Base-by-base conservation (phyloP, 1,140 invertebrate genomes). In the Neomicropteryx cornuta region DNA sequence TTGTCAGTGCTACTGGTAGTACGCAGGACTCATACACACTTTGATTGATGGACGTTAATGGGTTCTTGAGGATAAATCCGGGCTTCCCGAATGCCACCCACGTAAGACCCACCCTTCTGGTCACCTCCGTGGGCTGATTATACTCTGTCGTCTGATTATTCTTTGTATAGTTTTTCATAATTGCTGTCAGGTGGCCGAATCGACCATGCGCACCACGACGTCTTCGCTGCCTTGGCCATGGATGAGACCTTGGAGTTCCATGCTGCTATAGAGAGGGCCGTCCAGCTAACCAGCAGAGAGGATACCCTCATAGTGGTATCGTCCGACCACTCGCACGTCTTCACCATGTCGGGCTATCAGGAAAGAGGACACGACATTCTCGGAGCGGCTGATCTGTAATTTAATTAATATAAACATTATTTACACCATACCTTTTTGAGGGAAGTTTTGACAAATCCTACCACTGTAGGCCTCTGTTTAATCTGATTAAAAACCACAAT, bases 201-300 rank as follows among this genome's bases (percentile, higher is more conserved):
- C 36, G 81, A 86, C 59, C 72, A 77, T 38, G 81, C 75, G 1
- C 81, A 87, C 53, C 82, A 85, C 45, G 67, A 73, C 31, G 75
- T 69, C 30, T 55, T 69, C 33, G 81, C 79, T 0, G 60, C 70
- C 8, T 58, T 76, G 4, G 81, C 83, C 3, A 49, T 83, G 1
- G 76, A 80, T 45, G 83, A 87, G 53, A 81, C 81, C 1, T 60
- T 76, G 1, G 73, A 79, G 50, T 72, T 84, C 44, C 67, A 74
- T 2, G 76, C 81, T 50, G 79, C 83, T 0, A 68, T 86, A 4
- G 51, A 68, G 29, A 71, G 56, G 38, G 79, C 77, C 0, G 53
- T 64, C 10, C 53, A 70, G 2, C 43, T 81, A 35, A 78, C 76
- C 2, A 65, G 67, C 29, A 57, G 63, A 13, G 52, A 72, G 1